These are phyloP conservation scores for Phrynocephalus guinanensis DNA, from an alignment of 2,797 vertebrate genomes.

Conservation along the genomic window DNA sequence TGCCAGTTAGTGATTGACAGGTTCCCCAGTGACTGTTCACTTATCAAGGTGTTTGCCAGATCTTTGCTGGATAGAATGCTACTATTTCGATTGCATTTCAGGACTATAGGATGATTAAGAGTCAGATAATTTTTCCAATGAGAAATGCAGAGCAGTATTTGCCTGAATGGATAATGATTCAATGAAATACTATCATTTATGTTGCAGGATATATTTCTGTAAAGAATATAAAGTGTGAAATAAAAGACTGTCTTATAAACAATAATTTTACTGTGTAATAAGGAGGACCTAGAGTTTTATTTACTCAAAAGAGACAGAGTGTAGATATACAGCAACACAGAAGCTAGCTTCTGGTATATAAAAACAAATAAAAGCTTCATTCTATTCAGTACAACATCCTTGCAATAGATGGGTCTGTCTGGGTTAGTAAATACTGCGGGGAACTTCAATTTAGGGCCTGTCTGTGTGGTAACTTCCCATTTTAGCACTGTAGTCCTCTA, in stretches of 20 bases:
- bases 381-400: conserved; percentile 68
- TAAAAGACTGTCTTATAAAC: conserved; percentile 66
- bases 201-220: conserved; percentile 59
- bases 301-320: conserved; percentile 16
- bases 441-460: conserved; percentile 67
- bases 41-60: conserved; percentile 57
- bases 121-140: conserved; percentile 64
- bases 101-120: conserved; percentile 56
- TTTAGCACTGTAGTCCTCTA: background rate
- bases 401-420: conserved; percentile 69
- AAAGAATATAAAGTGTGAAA: conserved; percentile 65
- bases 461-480: conserved; percentile 36
- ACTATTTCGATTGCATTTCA: conserved; percentile 52
- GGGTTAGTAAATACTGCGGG: conserved; percentile 74
- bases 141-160: conserved; percentile 66
- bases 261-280: conserved; percentile 29
- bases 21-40: conserved; percentile 44
- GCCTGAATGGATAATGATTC: conserved; percentile 61
- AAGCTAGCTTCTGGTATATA: background rate
- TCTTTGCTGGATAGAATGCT: conserved; percentile 37
- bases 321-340: background rate
- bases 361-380: conserved; percentile 59
- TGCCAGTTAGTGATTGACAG: conserved; percentile 44
- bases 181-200: conserved; percentile 65
- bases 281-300: conserved; percentile 20